phyloP scores from a whole-genome alignment of 2,888 invertebrate genomes.

The Apocheima hispidaria region DNA sequence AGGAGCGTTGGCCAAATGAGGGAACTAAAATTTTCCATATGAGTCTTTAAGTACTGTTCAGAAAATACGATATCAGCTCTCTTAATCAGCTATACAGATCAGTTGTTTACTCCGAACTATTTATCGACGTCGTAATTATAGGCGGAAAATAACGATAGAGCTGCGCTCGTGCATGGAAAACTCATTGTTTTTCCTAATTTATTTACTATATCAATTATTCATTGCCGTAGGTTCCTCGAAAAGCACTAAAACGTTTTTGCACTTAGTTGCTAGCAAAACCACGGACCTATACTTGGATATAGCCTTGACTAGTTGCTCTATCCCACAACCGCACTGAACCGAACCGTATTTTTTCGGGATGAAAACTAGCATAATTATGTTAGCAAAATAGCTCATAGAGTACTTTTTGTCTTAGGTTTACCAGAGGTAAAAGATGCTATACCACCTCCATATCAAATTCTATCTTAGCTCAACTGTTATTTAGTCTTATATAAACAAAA shows the following conservation, averaged over 20 bases:
- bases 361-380: too few relatives aligned
- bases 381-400: too few relatives aligned
- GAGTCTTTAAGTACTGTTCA: neutral
- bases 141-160: constrained; percentile 35
- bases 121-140: constrained; percentile 56
- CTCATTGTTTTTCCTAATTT: constrained; percentile 12
- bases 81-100: neutral
- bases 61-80: neutral
- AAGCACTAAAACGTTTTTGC: neutral
- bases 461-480: too few relatives aligned
- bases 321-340: too few relatives aligned
- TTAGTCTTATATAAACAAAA: too few relatives aligned
- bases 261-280: neutral
- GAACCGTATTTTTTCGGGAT: too few relatives aligned
- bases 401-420: too few relatives aligned
- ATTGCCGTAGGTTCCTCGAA: neutral
- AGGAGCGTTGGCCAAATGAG: neutral
- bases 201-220: neutral
- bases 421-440: too few relatives aligned
- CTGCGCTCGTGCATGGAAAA: constrained; percentile 8
- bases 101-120: constrained; percentile 32
- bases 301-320: too few relatives aligned
- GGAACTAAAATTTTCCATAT: neutral
- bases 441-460: too few relatives aligned
- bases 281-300: neutral